Evolutionary conservation across 2,797 vertebrate genomes (phyloP).

Genomic region (Argya squamiceps): DNA sequence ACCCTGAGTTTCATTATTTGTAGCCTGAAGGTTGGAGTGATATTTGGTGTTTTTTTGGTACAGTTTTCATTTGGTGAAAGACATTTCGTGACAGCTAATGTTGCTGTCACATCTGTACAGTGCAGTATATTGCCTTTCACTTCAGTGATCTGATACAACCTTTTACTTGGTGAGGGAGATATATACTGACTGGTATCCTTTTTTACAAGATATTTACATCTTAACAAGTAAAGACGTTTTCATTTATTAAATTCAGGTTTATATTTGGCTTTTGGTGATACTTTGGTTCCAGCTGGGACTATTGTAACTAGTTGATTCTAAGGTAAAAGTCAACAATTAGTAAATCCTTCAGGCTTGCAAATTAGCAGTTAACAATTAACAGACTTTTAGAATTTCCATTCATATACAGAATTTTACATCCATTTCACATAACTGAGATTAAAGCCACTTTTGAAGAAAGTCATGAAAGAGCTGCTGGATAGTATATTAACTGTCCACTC

Average conservation of each 20-base stretch:
- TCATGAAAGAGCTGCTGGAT: neutral
- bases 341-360: neutral
- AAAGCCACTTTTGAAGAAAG: neutral
- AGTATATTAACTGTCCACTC: neutral
- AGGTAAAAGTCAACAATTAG: neutral
- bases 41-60: neutral
- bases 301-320: neutral
- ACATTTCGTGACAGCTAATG: neutral
- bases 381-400: neutral
- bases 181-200: neutral
- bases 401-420: neutral
- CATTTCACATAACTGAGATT: neutral
- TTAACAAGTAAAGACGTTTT: neutral
- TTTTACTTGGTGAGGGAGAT: neutral
- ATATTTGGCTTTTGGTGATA: neutral
- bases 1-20: neutral
- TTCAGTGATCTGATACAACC: neutral
- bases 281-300: neutral
- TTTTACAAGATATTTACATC: neutral
- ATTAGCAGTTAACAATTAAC: neutral
- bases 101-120: neutral
- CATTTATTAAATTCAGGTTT: neutral
- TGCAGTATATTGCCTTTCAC: neutral
- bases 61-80: neutral
- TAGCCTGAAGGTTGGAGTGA: neutral